Evolutionary conservation across 2,797 vertebrate species (phyloP), one percentile per base, ranked within the genome.

Genomic region (Rhodeus uyekii): DNA sequence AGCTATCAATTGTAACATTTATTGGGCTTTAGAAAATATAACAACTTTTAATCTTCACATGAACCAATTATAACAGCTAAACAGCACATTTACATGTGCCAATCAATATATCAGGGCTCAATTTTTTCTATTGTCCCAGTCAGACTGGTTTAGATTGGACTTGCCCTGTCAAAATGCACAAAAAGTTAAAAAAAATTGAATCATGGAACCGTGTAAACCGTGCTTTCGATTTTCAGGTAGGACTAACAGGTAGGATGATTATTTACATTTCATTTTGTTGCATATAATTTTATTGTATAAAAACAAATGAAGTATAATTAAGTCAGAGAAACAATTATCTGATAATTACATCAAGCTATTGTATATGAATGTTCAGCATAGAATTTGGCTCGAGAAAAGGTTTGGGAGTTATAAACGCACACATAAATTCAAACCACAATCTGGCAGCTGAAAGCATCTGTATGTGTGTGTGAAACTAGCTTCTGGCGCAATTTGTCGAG

Each of bases 401-500:
- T 72, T 27, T 19, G 18, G 42, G 29, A 34, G 27, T 79, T 55
- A 36, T 19, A 79, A 79, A 29, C 7, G 19, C 4, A 7, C 50
- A 61, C 55, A 61, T 32, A 61, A 42, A 76, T 61, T 61, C 38
- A 61, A 61, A 61, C 36, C 74, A 32, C 36, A 44, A 61, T 61
- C 53, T 76, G 36, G 55, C 74, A 32, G 38, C 38, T 44, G 24
- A 18, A 78, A 38, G 60, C 34, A 4, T 65, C 5, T 50, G 44
- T 39, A 8, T 69, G 19, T n/a, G 42, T 60, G 39, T 50, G 29
- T 18, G 32, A 80, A 46, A 77, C 36, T 71, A 63, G 60, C 78
- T 78, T 50, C 74, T 84, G 38, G 39, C 29, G 68, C n/a, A 81
- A 81, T 81, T 73, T 81, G 22, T 29, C 4, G 3, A 82, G 50